A percentile compares a stretch with the other conserved stretches of the same genome.
Evolutionary conservation across 2,888 invertebrate genomes (phyloP).

Genomic region (Litoditis marina): DNA sequence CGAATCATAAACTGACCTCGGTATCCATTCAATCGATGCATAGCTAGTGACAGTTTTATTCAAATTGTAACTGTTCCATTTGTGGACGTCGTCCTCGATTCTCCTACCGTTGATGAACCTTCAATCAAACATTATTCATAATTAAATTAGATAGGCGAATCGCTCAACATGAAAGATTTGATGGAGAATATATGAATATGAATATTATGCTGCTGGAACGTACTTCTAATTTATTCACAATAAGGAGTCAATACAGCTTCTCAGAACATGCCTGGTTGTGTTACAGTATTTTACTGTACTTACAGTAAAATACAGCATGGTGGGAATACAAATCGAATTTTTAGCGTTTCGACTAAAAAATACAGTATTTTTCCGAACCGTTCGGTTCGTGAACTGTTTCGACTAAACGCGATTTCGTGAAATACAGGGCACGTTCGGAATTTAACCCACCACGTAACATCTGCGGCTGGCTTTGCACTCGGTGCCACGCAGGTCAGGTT

Average conservation of each 20-base stretch:
- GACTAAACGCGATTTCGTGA: too few species aligned
- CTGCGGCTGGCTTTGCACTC: slow-evolving; percentile 52
- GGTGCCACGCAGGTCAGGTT: slow-evolving; percentile 56
- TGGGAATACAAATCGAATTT: too few species aligned
- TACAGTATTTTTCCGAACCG: too few species aligned
- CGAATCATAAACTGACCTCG: slow-evolving; percentile 20
- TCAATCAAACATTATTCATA: slow-evolving; percentile 4
- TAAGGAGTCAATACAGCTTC: neutral
- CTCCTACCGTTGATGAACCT: slow-evolving; percentile 55
- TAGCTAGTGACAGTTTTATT: slow-evolving; percentile 49
- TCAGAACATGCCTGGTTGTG: too few species aligned
- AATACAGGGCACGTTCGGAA: neutral
- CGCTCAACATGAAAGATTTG: neutral
- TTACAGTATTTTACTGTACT: too few species aligned
- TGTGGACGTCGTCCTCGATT: slow-evolving; percentile 39
- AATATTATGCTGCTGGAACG: too few species aligned
- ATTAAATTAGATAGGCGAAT: neutral
- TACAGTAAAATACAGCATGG: too few species aligned
- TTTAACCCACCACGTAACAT: slow-evolving; percentile 39
- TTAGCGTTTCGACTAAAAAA: too few species aligned
- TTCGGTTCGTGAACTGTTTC: too few species aligned
- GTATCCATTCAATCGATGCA: slow-evolving; percentile 38
- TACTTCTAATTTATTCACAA: too few species aligned
- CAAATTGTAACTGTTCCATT: slow-evolving; percentile 36
- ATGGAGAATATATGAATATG: too few species aligned